Conservation (phyloP, 2,888 invertebrate genomes). For the Zhengitettix transpicula region DNA sequence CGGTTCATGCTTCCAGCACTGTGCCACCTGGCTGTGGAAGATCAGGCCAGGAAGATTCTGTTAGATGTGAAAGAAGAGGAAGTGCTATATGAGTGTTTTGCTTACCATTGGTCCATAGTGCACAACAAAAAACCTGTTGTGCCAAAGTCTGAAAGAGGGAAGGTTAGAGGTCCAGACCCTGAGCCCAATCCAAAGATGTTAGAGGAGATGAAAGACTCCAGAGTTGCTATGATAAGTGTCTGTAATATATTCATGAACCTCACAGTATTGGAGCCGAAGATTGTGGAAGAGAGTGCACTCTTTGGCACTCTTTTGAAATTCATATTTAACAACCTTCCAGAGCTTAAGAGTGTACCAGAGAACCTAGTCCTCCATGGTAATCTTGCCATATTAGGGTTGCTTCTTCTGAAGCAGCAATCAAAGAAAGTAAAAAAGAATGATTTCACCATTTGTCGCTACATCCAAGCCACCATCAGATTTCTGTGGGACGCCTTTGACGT, state of each 20-base stretch:
- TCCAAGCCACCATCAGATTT: conserved; percentile 76
- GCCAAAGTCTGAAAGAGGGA: conserved; percentile 61
- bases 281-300: conserved; percentile 58
- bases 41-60: conserved; percentile 64
- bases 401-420: conserved; percentile 68
- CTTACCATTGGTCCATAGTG: conserved; percentile 74
- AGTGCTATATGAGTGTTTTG: conserved; percentile 58
- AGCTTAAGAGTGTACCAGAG: conserved; percentile 64
- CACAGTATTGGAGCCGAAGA: conserved; percentile 69
- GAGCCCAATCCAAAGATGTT: conserved; percentile 54
- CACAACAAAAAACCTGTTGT: conserved; percentile 69
- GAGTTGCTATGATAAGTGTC: conserved; percentile 69
- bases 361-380: conserved; percentile 76
- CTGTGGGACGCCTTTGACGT: conserved; percentile 85
- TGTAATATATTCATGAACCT: conserved; percentile 89
- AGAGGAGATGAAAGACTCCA: conserved; percentile 70
- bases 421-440: conserved; percentile 74
- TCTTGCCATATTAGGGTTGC: conserved; percentile 62
- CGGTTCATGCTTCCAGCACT: conserved; percentile 73
- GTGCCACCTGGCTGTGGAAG: conserved; percentile 84
- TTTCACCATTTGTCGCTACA: conserved; percentile 75
- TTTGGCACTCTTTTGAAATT: conserved; percentile 72
- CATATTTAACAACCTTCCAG: conserved; percentile 68
- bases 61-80: conserved; percentile 64
- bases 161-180: conserved; percentile 56